A percentile compares a stretch with the other conserved stretches of the same genome.
phyloP scores from a whole-genome alignment of 2,113 vertebrate species.

The Aix galericulata region DNA sequence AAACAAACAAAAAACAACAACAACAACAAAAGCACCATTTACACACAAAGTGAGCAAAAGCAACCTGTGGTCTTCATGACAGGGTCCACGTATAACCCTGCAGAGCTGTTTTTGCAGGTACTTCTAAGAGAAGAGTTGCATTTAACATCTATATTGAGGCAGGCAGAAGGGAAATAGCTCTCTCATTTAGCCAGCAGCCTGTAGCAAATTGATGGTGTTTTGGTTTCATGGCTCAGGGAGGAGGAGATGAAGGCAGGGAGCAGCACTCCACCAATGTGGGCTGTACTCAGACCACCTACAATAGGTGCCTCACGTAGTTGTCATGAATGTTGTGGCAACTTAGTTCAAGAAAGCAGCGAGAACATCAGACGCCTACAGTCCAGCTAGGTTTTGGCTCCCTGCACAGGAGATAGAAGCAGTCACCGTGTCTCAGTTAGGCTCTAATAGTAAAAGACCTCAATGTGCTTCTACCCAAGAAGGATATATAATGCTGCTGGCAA shows the following conservation, averaged over 20 bases:
- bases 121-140: not conserved
- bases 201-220: slow-evolving; percentile 23
- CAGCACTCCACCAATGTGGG: not conserved
- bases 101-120: not conserved
- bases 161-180: not conserved
- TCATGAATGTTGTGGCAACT: not conserved
- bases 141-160: not conserved
- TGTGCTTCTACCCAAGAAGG: not conserved
- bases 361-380: not conserved
- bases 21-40: not conserved
- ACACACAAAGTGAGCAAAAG: not conserved
- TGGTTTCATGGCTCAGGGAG: slow-evolving; percentile 37
- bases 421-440: not conserved
- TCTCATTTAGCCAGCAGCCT: not conserved
- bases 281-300: slow-evolving; percentile 42
- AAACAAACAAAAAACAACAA: not conserved
- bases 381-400: not conserved
- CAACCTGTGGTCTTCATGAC: not conserved
- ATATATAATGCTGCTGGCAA: not conserved
- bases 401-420: not conserved
- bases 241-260: slow-evolving; percentile 24
- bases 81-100: rapidly evolving
- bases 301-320: not conserved
- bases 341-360: not conserved
- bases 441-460: not conserved